Evolutionary conservation across 2,113 vertebrate species (phyloP), one percentile per base, ranked within the genome.

Genomic region (Fregetta grallaria): DNA sequence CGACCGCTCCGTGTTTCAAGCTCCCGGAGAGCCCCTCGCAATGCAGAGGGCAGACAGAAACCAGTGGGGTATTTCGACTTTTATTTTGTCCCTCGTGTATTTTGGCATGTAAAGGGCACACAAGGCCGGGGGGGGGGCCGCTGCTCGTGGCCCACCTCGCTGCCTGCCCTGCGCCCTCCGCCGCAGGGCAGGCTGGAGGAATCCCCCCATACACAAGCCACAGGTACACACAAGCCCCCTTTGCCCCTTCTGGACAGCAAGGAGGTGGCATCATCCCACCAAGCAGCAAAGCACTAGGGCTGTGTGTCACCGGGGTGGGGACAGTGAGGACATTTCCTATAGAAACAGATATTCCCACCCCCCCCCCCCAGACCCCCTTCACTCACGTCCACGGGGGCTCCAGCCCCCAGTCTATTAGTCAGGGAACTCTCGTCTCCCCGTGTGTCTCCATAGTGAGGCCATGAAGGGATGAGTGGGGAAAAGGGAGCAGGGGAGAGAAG

Each of bases 51-150:
- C 45, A 36, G 3, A n/a, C 70, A 30, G 42, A 32, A 49, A 61
- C 19, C 34, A 4, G 20, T 25, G 38, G 45, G 40, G 38, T n/a
- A 86, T 79, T 76, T 86, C 78, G 1, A 47, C 49, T 85, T 97
- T 97, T 97, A 96, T 97, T 97, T 87, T 81, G 90, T 95, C 96
- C 96, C 94, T 87, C 58, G 94, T 77, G 91, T 82, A 90, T 88
- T 97, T 95, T 97, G 97, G 97, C 96, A 96, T 96, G 80, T 71
- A 76, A 90, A 80, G 95, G 94, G 81, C 95, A 62, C 94, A 76
- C 92, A 40, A 82, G 47, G 55, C 15, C 10, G 40, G 42, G 47
- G 42, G 42, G 42, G 42, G 42, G 70, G 66, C 63, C 74, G 32
- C 82, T 62, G 89, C 79, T 84, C 61, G 58, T 61, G 86, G 80